Evolutionary conservation across 2,888 invertebrate genomes (phyloP).

Genomic region (Ophion slaviceki): DNA sequence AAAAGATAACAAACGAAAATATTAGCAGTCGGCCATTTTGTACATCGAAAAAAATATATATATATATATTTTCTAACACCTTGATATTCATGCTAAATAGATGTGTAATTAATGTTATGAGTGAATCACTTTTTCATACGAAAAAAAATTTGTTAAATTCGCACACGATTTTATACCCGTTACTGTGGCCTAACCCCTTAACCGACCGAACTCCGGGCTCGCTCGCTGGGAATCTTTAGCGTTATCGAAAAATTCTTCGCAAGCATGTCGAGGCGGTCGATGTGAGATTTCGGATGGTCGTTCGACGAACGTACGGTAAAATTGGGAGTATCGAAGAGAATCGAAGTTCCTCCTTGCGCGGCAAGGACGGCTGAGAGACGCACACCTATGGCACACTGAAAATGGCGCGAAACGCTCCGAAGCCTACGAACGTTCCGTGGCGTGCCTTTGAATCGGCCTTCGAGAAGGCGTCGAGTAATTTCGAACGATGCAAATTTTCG

Average conservation of each 20-base stretch:
- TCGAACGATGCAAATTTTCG: background rate
- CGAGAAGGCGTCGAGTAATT: background rate
- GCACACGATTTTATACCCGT: too few relatives aligned
- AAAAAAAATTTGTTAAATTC: too few relatives aligned
- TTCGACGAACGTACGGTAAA: background rate
- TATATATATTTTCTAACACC: too few relatives aligned
- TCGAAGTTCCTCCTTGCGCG: background rate
- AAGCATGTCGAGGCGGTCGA: background rate
- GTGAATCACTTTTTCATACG: too few relatives aligned
- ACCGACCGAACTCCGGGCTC: too few relatives aligned
- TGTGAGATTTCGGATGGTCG: too few relatives aligned
- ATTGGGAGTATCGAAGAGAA: background rate
- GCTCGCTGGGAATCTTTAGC: background rate
- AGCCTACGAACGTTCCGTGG: background rate
- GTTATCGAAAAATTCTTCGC: background rate
- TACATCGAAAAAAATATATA: too few relatives aligned
- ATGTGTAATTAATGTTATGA: too few relatives aligned
- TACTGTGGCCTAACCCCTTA: too few relatives aligned
- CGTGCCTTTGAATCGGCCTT: background rate
- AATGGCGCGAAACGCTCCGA: background rate
- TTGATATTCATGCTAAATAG: too few relatives aligned
- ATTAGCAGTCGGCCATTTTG: too few relatives aligned
- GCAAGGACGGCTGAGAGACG: background rate
- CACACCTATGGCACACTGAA: background rate
- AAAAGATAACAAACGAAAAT: too few relatives aligned